phyloP scores from a whole-genome alignment of 2,888 invertebrate species.

The Scaptomyza parva region DNA sequence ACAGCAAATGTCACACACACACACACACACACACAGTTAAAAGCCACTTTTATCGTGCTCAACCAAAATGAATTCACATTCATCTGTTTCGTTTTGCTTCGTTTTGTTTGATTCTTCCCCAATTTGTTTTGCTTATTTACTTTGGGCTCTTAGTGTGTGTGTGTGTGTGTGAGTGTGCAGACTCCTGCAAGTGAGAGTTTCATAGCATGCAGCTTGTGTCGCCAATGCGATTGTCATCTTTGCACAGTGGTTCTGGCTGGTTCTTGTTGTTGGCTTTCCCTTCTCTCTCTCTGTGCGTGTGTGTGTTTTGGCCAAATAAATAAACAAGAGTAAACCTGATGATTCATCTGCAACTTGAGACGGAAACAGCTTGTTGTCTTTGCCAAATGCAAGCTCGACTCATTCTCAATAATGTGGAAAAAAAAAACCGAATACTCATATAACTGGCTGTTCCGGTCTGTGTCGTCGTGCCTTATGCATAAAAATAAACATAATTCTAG shows the following conservation, averaged over 20 bases:
- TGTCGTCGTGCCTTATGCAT: slow-evolving; percentile 2
- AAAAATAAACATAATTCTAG: slow-evolving; percentile 9
- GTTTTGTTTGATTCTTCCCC: slow-evolving; percentile 21
- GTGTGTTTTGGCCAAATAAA: slow-evolving; percentile 32
- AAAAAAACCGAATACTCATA: slow-evolving; percentile 19
- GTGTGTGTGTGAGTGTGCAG: no score
- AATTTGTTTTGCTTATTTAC: slow-evolving; percentile 44
- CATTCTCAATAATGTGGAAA: slow-evolving; percentile 20
- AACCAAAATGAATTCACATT: slow-evolving; percentile 52
- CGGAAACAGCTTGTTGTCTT: slow-evolving; percentile 39
- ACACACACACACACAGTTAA: slow-evolving; percentile 5
- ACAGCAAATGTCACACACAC: slow-evolving; percentile 11
- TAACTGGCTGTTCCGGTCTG: slow-evolving; percentile 19
- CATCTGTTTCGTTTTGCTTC: slow-evolving; percentile 26
- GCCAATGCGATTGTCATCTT: slow-evolving; percentile 25
- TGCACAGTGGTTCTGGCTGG: slow-evolving; percentile 11
- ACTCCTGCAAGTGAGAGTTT: slow-evolving; percentile 36
- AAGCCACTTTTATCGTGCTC: slow-evolving; percentile 34
- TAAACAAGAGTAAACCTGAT: slow-evolving; percentile 30
- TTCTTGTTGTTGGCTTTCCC: slow-evolving; percentile 1
- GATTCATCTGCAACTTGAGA: slow-evolving; percentile 36
- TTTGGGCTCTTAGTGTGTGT: slow-evolving; percentile 36
- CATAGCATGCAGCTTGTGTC: slow-evolving; percentile 27
- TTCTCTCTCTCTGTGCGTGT: slow-evolving; percentile 1
- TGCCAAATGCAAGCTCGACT: slow-evolving; percentile 44